Evolutionary conservation across 2,888 invertebrate genomes (phyloP).

Genomic region (Neoaliturus tenellus): DNA sequence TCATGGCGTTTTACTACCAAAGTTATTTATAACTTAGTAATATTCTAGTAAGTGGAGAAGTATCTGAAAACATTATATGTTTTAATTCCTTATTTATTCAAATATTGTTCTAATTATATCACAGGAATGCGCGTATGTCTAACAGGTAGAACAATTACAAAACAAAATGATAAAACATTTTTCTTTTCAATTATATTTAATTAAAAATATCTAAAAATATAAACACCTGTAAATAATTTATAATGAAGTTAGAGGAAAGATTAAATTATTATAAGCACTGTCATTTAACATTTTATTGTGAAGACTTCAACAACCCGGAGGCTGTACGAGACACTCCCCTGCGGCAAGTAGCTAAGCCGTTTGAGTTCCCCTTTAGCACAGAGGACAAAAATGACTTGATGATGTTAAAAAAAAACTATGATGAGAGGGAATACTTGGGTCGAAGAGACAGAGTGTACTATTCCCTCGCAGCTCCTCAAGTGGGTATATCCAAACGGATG

Average conservation of each 20-base stretch:
- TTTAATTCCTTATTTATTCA: too few species aligned
- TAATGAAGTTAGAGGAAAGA: conserved; percentile 11
- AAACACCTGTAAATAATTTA: too few species aligned
- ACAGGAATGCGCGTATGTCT: too few species aligned
- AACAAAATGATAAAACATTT: too few species aligned
- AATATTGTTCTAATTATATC: too few species aligned
- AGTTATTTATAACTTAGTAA: too few species aligned
- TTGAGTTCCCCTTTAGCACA: not conserved
- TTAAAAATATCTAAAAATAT: too few species aligned
- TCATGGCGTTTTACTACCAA: too few species aligned
- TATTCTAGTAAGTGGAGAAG: too few species aligned
- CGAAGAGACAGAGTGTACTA: not conserved
- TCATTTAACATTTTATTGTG: not conserved
- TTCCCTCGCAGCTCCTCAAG: not conserved
- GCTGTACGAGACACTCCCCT: not conserved
- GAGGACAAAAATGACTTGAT: conserved; percentile 8
- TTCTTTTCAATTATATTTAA: too few species aligned
- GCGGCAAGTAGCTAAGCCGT: not conserved
- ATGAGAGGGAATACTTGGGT: not conserved
- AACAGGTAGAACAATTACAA: too few species aligned
- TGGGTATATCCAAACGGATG: not conserved
- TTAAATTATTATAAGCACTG: not conserved
- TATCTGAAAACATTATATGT: too few species aligned
- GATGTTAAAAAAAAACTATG: not conserved
- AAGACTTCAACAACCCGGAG: not conserved